Conservation (phyloP, 2,113 vertebrate species). For the Amphilophus citrinellus region DNA sequence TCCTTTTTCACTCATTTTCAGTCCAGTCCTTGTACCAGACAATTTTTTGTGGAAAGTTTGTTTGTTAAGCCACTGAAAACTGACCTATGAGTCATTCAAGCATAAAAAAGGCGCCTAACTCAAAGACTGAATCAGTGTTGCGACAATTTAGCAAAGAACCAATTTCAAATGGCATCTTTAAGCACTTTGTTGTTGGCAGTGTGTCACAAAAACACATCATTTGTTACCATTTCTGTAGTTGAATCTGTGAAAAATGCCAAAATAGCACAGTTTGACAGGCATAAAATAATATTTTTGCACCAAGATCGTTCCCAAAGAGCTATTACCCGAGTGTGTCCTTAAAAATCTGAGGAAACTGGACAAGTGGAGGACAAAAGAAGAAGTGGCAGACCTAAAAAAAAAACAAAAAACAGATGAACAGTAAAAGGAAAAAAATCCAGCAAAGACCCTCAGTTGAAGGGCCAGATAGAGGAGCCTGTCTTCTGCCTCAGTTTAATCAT, state of each 20-base stretch:
- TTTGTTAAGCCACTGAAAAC: not conserved
- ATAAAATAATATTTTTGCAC: accelerated
- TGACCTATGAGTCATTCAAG: not conserved
- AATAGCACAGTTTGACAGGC: not conserved
- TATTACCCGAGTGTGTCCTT: not conserved
- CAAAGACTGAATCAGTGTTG: not conserved
- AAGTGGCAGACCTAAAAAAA: not conserved
- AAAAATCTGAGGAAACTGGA: not conserved
- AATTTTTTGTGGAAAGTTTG: not conserved
- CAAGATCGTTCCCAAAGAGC: not conserved
- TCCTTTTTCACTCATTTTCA: not conserved
- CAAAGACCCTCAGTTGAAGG: not conserved
- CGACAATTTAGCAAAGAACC: slow-evolving; percentile 2
- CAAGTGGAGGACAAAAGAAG: not conserved
- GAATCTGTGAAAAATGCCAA: not conserved
- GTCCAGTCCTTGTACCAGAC: not conserved
- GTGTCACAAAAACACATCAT: not conserved
- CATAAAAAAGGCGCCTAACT: not conserved
- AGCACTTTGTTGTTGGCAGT: not conserved
- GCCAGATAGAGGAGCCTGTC: not conserved
- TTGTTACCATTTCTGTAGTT: not conserved
- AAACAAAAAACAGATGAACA: not conserved
- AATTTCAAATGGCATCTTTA: slow-evolving; percentile 2
- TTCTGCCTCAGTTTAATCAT: slow-evolving; percentile 24
- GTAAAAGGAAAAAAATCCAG: not conserved